Evolutionary conservation across 2,113 vertebrate species (phyloP).

Genomic region (Bombycilla garrulus): DNA sequence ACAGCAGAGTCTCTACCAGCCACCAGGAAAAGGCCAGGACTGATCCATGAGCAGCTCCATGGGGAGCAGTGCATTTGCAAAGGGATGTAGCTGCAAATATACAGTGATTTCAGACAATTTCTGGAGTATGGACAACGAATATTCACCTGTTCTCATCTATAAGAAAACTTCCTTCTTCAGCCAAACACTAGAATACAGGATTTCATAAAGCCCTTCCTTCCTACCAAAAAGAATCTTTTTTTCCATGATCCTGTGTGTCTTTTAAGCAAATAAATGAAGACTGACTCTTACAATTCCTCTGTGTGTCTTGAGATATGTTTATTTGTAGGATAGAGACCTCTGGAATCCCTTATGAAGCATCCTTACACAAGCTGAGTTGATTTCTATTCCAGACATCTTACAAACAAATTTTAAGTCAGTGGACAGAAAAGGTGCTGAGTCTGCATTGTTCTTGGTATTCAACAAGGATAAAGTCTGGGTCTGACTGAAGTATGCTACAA

Average conservation of each 20-base stretch:
- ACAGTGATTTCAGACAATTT: background rate
- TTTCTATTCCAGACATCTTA: background rate
- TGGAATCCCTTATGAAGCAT: background rate
- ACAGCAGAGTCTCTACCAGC: background rate
- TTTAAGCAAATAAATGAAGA: background rate
- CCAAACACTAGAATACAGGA: background rate
- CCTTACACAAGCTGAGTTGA: background rate
- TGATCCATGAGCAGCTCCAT: background rate
- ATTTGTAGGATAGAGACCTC: background rate
- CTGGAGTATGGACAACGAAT: accelerated
- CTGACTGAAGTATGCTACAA: background rate
- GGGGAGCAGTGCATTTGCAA: background rate
- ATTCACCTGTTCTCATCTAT: background rate
- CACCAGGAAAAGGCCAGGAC: background rate
- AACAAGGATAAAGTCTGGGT: background rate
- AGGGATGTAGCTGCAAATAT: background rate
- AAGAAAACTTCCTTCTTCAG: background rate
- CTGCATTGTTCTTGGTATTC: background rate
- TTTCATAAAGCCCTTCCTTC: background rate
- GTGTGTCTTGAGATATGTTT: background rate
- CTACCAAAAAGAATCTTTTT: background rate
- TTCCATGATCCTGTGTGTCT: background rate
- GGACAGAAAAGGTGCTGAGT: background rate
- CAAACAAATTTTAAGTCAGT: background rate
- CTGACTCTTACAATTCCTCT: background rate